A percentile compares a stretch with the other conserved stretches of the same genome.
Conservation (phyloP, 2,797 vertebrate species). For the Sylvilagus floridanus region DNA sequence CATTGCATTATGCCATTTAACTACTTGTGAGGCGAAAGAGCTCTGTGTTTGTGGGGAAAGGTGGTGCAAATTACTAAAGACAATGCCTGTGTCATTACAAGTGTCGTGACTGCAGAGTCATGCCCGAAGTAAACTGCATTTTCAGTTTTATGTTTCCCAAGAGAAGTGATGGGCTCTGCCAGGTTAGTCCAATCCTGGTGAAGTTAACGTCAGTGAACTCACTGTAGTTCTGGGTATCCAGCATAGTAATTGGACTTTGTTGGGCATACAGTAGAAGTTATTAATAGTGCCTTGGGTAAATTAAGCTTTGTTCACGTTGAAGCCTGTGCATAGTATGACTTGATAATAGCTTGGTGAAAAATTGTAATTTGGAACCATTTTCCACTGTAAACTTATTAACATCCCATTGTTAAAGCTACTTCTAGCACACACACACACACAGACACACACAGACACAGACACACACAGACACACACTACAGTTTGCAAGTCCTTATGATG, state of each 20-base stretch:
- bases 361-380: slow-evolving; percentile 34
- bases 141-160: slow-evolving; percentile 46
- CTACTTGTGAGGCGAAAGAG: not conserved
- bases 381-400: not conserved
- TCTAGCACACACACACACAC: not conserved
- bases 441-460: too few relatives aligned
- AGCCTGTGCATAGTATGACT: not conserved
- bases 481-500: not conserved
- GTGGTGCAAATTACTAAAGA: not conserved
- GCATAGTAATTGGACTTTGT: not conserved
- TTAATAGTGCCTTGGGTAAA: not conserved
- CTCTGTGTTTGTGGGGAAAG: slow-evolving; percentile 11
- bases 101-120: not conserved
- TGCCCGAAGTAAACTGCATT: not conserved
- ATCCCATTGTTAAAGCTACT: not conserved
- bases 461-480: not conserved
- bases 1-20: not conserved
- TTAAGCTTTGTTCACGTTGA: not conserved
- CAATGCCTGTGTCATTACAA: not conserved
- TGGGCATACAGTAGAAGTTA: not conserved
- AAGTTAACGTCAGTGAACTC: not conserved
- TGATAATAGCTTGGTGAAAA: not conserved
- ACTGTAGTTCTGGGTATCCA: not conserved
- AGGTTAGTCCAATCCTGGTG: not conserved
- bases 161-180: not conserved